Evolutionary conservation across 2,888 invertebrate genomes (phyloP).

Genomic region (Pollenia griseotomentosa): DNA sequence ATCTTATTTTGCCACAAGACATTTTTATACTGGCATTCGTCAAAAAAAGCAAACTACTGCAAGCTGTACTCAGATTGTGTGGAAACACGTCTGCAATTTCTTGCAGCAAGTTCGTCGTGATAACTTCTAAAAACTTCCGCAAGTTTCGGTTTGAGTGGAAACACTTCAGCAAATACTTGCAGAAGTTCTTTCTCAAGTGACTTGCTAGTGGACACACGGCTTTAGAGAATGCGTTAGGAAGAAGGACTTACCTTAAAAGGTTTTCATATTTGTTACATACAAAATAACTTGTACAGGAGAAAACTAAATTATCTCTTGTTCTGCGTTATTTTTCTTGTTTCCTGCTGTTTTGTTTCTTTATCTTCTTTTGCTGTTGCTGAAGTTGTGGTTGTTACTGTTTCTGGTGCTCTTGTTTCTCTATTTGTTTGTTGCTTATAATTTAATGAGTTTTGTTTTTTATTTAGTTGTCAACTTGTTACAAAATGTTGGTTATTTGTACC

Average conservation of each 20-base stretch:
- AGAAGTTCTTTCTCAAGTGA: too few relatives aligned
- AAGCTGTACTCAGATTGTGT: too few relatives aligned
- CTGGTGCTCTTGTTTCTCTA: slow-evolving; percentile 10
- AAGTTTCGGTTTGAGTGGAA: too few relatives aligned
- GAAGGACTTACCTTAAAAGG: slow-evolving; percentile 53
- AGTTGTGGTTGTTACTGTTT: background rate
- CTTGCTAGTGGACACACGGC: too few relatives aligned
- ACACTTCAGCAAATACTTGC: too few relatives aligned
- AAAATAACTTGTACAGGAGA: background rate
- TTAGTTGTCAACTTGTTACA: slow-evolving; percentile 25
- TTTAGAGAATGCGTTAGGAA: background rate
- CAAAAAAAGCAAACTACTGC: too few relatives aligned
- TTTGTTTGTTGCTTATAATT: slow-evolving; percentile 49
- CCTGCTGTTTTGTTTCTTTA: slow-evolving; percentile 37
- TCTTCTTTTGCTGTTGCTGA: slow-evolving; percentile 17
- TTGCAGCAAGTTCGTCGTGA: too few relatives aligned
- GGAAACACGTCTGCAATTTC: too few relatives aligned
- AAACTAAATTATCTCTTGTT: slow-evolving; percentile 21
- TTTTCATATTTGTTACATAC: slow-evolving; percentile 12
- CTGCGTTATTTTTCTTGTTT: slow-evolving; percentile 42
- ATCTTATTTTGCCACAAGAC: too few relatives aligned
- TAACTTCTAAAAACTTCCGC: too few relatives aligned
- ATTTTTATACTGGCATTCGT: too few relatives aligned
- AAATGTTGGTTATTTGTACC: slow-evolving; percentile 52
- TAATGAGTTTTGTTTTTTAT: slow-evolving; percentile 19